A percentile compares a stretch with the other conserved stretches of the same genome.
These are phyloP conservation scores for Peromyscus eremicus DNA, from an alignment of 2,797 vertebrate species.

Conservation along the genomic window DNA sequence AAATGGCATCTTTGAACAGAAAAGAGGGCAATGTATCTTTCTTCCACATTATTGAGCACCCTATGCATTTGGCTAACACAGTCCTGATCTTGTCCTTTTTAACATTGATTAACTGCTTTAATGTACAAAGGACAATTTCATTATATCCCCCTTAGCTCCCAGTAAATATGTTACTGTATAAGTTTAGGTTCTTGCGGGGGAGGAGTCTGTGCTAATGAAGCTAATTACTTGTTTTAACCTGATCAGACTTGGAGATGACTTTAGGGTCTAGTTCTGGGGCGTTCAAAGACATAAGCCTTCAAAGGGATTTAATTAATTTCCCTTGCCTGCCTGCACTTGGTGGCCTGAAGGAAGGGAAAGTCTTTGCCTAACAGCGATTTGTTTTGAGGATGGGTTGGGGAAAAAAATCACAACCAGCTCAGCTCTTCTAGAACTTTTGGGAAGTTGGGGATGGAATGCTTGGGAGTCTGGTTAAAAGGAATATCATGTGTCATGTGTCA, in stretches of 20 bases:
- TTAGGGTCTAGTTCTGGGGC: not conserved
- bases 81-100: constrained; percentile 33
- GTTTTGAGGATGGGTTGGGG: not conserved
- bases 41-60: not conserved
- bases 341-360: not conserved
- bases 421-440: not conserved
- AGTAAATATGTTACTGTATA: not conserved
- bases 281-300: not conserved
- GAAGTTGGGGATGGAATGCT: not conserved
- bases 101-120: constrained; percentile 47
- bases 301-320: constrained; percentile 56
- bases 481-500: not conserved
- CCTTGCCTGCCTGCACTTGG: not conserved
- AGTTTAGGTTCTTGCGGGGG: not conserved
- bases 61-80: not conserved
- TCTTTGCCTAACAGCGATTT: not conserved
- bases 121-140: constrained; percentile 26
- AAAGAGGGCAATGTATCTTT: not conserved
- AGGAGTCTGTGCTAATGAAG: constrained; percentile 41
- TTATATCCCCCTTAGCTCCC: not conserved
- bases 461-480: not conserved
- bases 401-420: not conserved
- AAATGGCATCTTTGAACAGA: not conserved
- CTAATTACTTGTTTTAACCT: constrained; percentile 55
- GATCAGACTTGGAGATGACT: constrained; percentile 39